Percentiles rank a stretch among this genome's conserved stretches.
phyloP scores from a whole-genome alignment of 2,888 invertebrate species.

The Cephus rjabovi region DNA sequence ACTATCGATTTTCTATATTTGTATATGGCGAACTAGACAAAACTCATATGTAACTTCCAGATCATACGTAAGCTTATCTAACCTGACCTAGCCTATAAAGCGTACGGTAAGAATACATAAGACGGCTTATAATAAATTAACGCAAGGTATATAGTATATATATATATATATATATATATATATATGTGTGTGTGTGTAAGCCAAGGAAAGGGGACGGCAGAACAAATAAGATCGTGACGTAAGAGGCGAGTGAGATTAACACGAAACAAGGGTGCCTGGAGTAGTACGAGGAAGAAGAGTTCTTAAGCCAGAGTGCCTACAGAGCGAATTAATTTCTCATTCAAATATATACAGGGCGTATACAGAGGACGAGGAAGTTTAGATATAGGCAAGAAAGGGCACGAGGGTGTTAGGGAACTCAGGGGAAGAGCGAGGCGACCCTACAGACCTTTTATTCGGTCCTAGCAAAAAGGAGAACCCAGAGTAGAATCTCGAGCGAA shows the following conservation, averaged over 20 bases:
- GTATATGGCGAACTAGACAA: neutral
- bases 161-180: no score
- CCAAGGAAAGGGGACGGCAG: conserved; percentile 10
- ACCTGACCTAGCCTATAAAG: neutral
- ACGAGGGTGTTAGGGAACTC: neutral
- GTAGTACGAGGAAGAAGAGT: conserved; percentile 2
- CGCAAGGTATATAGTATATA: neutral
- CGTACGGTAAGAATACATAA: neutral
- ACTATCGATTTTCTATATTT: neutral
- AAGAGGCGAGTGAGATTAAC: conserved; percentile 24
- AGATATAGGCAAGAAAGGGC: neutral
- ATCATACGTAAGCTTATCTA: neutral
- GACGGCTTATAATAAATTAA: neutral
- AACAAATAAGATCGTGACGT: conserved; percentile 29
- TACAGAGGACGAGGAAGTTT: neutral
- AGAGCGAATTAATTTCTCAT: conserved; percentile 36
- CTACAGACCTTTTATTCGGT: neutral
- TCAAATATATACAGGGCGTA: conserved; percentile 30
- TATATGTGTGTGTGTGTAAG: neutral
- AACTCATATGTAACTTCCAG: neutral
- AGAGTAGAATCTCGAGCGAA: conserved; percentile 11
- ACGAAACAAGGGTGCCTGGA: neutral
- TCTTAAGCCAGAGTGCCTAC: conserved; percentile 13
- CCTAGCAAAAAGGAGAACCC: conserved; percentile 16
- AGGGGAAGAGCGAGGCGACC: neutral